These are phyloP conservation scores for Drosophila buzzatii DNA, from an alignment of 2,888 invertebrate genomes.

Conservation along the genomic window DNA sequence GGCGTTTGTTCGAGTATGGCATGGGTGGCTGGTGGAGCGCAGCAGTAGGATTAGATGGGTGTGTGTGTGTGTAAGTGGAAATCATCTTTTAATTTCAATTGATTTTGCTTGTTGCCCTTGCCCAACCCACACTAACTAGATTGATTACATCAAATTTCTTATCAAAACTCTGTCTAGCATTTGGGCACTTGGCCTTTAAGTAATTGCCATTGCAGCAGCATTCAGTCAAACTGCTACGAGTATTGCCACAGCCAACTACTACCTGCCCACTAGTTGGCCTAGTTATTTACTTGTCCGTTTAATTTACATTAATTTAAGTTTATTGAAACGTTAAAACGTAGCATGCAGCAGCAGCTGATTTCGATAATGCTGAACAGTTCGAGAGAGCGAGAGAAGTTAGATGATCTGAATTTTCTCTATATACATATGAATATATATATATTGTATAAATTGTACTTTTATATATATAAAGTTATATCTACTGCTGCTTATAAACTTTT, in stretches of 20 bases:
- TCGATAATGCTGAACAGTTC: background rate
- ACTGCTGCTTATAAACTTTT: no score
- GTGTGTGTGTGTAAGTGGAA: conserved; percentile 39
- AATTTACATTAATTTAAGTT: conserved; percentile 62
- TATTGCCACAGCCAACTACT: background rate
- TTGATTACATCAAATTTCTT: conserved; percentile 78
- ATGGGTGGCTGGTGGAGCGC: background rate
- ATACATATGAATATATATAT: no score
- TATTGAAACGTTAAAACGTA: background rate
- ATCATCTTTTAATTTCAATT: conserved; percentile 82
- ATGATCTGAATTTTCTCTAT: background rate
- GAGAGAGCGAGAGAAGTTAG: background rate
- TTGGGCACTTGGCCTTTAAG: conserved; percentile 55
- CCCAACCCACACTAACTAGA: conserved; percentile 50
- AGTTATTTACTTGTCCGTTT: conserved; percentile 53
- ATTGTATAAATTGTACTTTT: no score
- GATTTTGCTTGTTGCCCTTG: conserved; percentile 78
- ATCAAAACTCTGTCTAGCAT: conserved; percentile 62
- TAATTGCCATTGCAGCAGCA: conserved; percentile 61
- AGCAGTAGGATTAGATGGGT: background rate
- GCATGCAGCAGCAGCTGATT: background rate
- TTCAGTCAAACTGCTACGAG: background rate
- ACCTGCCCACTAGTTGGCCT: conserved; percentile 8
- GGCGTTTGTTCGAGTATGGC: conserved; percentile 44
- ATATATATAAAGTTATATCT: no score